Evolutionary conservation across 2,888 invertebrate species (phyloP), one percentile per base, ranked within the genome.

Genomic region (Parelbella ahira): DNA sequence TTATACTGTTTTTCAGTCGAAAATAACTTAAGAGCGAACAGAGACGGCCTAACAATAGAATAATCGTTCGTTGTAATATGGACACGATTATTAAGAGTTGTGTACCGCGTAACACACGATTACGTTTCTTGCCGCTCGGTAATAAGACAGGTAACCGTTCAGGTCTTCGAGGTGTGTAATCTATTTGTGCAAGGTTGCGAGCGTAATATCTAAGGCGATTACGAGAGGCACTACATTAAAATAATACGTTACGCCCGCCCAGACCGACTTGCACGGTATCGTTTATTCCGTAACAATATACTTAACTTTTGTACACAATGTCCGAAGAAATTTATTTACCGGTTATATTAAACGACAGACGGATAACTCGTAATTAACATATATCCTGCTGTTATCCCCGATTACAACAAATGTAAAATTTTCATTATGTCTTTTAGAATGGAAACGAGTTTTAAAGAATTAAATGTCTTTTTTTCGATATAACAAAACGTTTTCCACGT

Each of bases 131-230:
- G 9, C 5, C n/a, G 12, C 9, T 7, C 6, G 5, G 15, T 18
- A 21, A 29, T 38, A 38, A 30, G 18, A 18, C 18, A 6, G 23
- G 12, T 30, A 30, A 10, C 11, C 2, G 38, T 30, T 11, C n/a
- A 12, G 21, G 7, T 24, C 11, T 10, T 19, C 18, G 10, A 37
- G n/a, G n/a, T n/a, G n/a, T n/a, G 10, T 38, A 30, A 11, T 38
- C 15, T 30, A 8, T 30, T 30, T 24, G 9, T 23, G 24, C 38
- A 38, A 38, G 38, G 38, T 24, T 30, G 30, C 23, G 18, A n/a
- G 37, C 15, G 8, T 25, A 25, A 25, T 25, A 9, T 11, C 24
- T 23, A 19, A 39, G 24, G 24, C 30, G 18, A 39, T 24, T 39
- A 39, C 12, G 18, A 24, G 18, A n/a, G n/a, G 24, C 30, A 24